These are phyloP conservation scores for Cacatua alba DNA, from an alignment of 2,113 vertebrate genomes.

Conservation along the genomic window DNA sequence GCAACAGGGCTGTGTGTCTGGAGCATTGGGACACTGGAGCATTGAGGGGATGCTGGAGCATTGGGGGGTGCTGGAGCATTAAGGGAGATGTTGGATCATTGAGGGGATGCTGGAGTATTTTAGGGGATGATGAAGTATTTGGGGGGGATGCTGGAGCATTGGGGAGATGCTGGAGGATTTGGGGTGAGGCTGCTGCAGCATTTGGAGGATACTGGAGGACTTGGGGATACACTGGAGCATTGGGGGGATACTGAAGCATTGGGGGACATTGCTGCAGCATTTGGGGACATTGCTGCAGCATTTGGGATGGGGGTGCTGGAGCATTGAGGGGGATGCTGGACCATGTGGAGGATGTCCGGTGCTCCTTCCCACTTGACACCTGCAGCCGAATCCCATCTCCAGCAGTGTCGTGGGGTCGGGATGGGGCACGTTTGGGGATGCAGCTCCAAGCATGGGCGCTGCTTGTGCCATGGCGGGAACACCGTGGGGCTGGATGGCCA, in stretches of 20 bases:
- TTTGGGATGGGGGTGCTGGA: too few relatives aligned
- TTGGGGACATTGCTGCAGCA: too few relatives aligned
- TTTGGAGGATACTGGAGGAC: neutral
- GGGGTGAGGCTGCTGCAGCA: neutral
- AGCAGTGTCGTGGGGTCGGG: neutral
- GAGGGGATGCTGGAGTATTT: neutral
- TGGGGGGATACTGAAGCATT: neutral
- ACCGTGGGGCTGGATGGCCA: neutral
- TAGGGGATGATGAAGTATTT: neutral
- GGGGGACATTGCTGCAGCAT: too few relatives aligned
- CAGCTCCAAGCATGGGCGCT: neutral
- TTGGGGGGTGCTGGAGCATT: too few relatives aligned
- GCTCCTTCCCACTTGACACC: too few relatives aligned
- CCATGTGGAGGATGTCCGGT: neutral
- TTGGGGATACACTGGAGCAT: neutral
- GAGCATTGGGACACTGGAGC: neutral
- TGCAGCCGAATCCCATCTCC: accelerated
- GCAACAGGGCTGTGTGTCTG: neutral
- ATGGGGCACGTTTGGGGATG: accelerated
- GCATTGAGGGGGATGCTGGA: neutral
- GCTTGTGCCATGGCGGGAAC: neutral
- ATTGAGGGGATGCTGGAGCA: neutral
- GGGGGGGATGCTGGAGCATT: neutral
- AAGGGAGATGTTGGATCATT: neutral
- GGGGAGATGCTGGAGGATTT: neutral